These are phyloP conservation scores for Priocnemis perturbator DNA, from an alignment of 2,888 invertebrate genomes.

Conservation along the genomic window DNA sequence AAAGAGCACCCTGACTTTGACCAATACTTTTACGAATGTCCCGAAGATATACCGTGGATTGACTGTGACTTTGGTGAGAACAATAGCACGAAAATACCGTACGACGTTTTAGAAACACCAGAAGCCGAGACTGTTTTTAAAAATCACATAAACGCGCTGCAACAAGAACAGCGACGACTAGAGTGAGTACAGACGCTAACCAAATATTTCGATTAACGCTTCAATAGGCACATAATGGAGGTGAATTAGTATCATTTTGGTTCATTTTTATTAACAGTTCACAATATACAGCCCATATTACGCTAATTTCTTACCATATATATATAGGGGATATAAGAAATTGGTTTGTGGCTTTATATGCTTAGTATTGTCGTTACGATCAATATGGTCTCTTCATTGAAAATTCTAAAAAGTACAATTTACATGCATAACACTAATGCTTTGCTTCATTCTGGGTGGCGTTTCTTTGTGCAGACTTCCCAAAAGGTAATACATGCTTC, in stretches of 20 bases:
- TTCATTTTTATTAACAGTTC: background rate
- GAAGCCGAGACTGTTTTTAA: conserved; percentile 96
- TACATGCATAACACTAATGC: conserved; percentile 63
- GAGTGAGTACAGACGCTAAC: conserved; percentile 82
- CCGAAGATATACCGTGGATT: conserved; percentile 86
- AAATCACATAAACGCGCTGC: conserved; percentile 92
- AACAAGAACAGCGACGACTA: conserved; percentile 92
- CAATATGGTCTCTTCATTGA: conserved; percentile 9
- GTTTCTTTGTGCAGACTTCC: conserved; percentile 77
- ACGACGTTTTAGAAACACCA: conserved; percentile 91
- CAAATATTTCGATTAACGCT: conserved; percentile 18
- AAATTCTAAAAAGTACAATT: conserved; percentile 16
- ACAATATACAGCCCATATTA: conserved; percentile 2
- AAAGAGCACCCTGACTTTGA: conserved; percentile 95
- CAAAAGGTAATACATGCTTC: conserved; percentile 75
- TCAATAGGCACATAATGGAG: conserved; percentile 13
- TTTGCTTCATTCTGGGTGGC: conserved; percentile 74
- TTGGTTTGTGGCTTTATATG: conserved; percentile 10
- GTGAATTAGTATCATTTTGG: conserved; percentile 5
- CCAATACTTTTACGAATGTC: conserved; percentile 92
- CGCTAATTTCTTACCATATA: conserved; percentile 2
- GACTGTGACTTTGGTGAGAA: conserved; percentile 82
- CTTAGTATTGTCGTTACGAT: conserved; percentile 9
- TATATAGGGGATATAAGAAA: conserved; percentile 3
- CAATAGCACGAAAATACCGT: conserved; percentile 89